Conservation (phyloP, 2,888 invertebrate species). For the Drosophila pegasa region DNA sequence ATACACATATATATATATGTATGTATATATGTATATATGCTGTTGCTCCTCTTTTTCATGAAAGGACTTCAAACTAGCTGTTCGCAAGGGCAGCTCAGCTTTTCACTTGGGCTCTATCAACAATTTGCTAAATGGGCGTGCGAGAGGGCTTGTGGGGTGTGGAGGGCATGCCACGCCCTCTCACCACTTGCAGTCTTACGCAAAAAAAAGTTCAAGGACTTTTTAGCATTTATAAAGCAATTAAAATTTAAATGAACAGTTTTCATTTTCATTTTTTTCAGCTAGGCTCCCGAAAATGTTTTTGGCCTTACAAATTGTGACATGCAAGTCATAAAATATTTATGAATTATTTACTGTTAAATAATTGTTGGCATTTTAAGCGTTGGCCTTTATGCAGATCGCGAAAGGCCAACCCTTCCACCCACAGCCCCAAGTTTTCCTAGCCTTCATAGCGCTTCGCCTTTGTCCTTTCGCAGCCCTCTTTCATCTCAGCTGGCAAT, state of each 20-base stretch:
- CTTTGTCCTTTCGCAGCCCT: conserved; percentile 4
- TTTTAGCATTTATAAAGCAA: conserved; percentile 83
- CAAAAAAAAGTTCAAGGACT: conserved; percentile 81
- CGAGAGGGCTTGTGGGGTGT: neutral
- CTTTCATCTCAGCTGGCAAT: conserved; percentile 46
- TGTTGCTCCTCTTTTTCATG: conserved; percentile 39
- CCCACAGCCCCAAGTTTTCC: neutral
- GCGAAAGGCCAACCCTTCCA: neutral
- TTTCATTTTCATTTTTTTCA: conserved; percentile 16
- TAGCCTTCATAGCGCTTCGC: conserved; percentile 20
- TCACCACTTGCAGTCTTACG: conserved; percentile 63
- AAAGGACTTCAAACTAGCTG: conserved; percentile 54
- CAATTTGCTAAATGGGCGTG: conserved; percentile 36
- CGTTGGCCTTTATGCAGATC: conserved; percentile 14
- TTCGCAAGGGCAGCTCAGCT: conserved; percentile 60
- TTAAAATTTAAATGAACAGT: conserved; percentile 83
- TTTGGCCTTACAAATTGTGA: conserved; percentile 65
- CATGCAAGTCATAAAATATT: conserved; percentile 67
- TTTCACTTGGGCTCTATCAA: conserved; percentile 36
- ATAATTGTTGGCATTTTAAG: conserved; percentile 65
- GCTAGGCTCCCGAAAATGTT: conserved; percentile 51
- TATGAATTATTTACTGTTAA: conserved; percentile 66
- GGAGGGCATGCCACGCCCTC: neutral
- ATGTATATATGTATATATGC: conserved; percentile 41
- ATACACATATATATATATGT: conserved; percentile 47